These are phyloP conservation scores for Andrena cerasifolii DNA, from an alignment of 1,140 invertebrate species.

Conservation along the genomic window DNA sequence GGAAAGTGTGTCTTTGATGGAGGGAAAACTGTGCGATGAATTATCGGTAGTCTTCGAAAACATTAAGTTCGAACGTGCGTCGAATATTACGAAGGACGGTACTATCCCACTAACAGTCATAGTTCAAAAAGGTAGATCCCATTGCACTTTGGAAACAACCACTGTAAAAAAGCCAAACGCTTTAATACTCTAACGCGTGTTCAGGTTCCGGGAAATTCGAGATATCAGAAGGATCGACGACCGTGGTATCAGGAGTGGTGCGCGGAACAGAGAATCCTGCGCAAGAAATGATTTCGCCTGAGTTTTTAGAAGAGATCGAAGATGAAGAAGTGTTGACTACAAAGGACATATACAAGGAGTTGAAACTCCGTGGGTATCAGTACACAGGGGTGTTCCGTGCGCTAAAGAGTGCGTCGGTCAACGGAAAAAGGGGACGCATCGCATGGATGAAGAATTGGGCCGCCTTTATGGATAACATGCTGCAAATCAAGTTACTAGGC, in stretches of 20 bases:
- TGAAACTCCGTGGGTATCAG: slow-evolving; percentile 95
- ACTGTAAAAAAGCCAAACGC: background rate
- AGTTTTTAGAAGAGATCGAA: slow-evolving; percentile 36
- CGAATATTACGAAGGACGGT: slow-evolving; percentile 88
- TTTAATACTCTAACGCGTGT: background rate
- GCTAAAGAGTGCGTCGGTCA: slow-evolving; percentile 82
- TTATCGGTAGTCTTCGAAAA: slow-evolving; percentile 93
- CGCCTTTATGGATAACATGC: slow-evolving; percentile 95
- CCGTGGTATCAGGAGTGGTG: slow-evolving; percentile 91
- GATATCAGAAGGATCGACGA: slow-evolving; percentile 88
- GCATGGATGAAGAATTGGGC: slow-evolving; percentile 94
- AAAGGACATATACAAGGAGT: slow-evolving; percentile 96
- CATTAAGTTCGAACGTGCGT: slow-evolving; percentile 92
- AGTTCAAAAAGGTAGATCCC: slow-evolving; percentile 87
- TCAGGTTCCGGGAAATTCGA: slow-evolving; percentile 79
- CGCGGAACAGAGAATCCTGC: slow-evolving; percentile 81
- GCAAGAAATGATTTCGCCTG: slow-evolving; percentile 69
- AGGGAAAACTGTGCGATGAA: slow-evolving; percentile 87
- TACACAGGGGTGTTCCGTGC: slow-evolving; percentile 91
- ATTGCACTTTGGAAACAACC: background rate
- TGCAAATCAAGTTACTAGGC: slow-evolving; percentile 92
- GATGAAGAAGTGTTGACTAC: slow-evolving; percentile 80
- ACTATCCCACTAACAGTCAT: slow-evolving; percentile 90
- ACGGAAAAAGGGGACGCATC: slow-evolving; percentile 82
- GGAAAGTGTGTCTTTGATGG: slow-evolving; percentile 92